Evolutionary conservation across 2,797 vertebrate genomes (phyloP).

Genomic region (Margarornis squamiger): DNA sequence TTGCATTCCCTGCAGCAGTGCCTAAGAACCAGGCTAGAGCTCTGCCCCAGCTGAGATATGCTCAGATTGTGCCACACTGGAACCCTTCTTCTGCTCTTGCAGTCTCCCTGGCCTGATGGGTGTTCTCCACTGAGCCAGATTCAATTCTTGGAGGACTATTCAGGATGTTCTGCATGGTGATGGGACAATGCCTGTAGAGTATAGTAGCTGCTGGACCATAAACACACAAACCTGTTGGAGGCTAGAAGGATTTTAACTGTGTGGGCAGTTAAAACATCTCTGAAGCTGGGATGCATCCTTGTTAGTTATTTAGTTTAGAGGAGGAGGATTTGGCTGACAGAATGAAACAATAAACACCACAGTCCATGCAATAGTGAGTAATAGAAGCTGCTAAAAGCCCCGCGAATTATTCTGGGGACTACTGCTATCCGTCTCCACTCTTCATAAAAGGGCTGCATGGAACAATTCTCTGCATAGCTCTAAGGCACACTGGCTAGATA

Average conservation of each 20-base stretch:
- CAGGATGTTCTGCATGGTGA: neutral
- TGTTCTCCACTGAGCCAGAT: neutral
- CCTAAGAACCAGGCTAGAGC: neutral
- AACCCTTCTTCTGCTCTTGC: neutral
- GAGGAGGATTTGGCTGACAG: neutral
- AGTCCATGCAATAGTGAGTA: neutral
- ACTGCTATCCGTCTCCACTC: neutral
- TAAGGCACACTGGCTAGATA: neutral
- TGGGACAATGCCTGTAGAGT: neutral
- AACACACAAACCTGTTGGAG: neutral
- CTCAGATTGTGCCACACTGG: neutral
- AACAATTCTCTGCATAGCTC: neutral
- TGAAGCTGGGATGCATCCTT: neutral
- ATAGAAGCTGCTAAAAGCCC: neutral
- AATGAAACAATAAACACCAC: neutral
- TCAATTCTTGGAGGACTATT: neutral
- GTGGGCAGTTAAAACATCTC: neutral
- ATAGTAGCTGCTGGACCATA: neutral
- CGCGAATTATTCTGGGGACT: neutral
- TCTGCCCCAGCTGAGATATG: neutral
- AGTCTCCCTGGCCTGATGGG: neutral
- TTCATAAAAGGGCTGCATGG: neutral
- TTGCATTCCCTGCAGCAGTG: rapidly evolving
- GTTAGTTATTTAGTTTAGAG: neutral
- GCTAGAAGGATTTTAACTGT: neutral